Evolutionary conservation across 2,797 vertebrate species (phyloP), one percentile per base, ranked within the genome.

Genomic region (Iguana delicatissima): DNA sequence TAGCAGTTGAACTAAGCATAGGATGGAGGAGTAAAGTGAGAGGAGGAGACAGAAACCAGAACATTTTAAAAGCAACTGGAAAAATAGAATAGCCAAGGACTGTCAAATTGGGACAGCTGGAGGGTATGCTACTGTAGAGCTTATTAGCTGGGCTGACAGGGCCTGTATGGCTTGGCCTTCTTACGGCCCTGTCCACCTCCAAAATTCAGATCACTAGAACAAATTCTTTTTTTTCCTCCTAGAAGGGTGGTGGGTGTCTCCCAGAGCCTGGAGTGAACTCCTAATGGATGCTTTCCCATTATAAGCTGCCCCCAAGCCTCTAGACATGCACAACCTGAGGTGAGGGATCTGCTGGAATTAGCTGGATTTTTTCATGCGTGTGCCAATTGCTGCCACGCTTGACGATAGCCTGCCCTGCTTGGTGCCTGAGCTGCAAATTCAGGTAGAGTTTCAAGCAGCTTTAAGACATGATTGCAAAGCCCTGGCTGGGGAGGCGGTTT

Each of bases 401-500:
- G 14, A 81, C 2, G 14, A 67, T 59, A 85, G 16, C 50, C n/a
- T n/a, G 14, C 59, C 83, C 74, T 42, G 16, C 62, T 80, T n/a
- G 77, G 42, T 42, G 29, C 26, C 64, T 69, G 62, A 80, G 83
- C 62, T 9, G 46, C 13, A 55, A 13, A 55, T 85, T 85, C 24
- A 89, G 55, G 42, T 85, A 16, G 82, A 55, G n/a, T 22, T 46
- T 55, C 73, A 52, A 85, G 46, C 82, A 52, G 50, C 88, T 79
- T 42, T 79, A 62, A 79, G 62, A 73, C 24, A 7, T 29, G 59
- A 29, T 55, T 38, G 24, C 46, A 32, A 38, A 69, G 32, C 2
- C 16, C 42, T 2, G 22, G 14, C 14, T 20, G 8, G 52, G 57
- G 72, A 18, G 72, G 12, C 2, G 3, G n/a, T 46, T 42, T 52